Conservation (phyloP, 2,797 vertebrate genomes). For the Microchirus variegatus region DNA sequence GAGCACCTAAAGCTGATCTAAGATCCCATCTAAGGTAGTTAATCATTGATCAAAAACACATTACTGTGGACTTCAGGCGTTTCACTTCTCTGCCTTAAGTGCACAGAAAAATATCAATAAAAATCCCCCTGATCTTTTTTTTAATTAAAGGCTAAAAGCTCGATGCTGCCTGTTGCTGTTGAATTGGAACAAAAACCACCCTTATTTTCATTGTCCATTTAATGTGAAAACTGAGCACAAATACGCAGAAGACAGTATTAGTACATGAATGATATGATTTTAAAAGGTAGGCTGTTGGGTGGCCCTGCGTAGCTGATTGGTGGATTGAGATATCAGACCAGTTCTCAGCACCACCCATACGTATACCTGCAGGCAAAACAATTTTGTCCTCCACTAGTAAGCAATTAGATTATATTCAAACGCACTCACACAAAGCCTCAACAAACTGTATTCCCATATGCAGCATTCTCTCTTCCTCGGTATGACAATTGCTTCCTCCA, state of each 20-base stretch:
- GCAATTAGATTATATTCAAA: slow-evolving; percentile 79
- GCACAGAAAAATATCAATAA: slow-evolving; percentile 71
- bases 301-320: slow-evolving; percentile 57
- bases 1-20: slow-evolving; percentile 70
- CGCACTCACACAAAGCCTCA: slow-evolving; percentile 33
- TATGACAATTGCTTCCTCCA: slow-evolving; percentile 72
- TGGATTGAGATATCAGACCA: slow-evolving; percentile 77
- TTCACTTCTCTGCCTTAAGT: slow-evolving; percentile 55
- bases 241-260: slow-evolving; percentile 9
- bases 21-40: slow-evolving; percentile 65
- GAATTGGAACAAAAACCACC: slow-evolving; percentile 21
- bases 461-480: slow-evolving; percentile 54
- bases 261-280: slow-evolving; percentile 28
- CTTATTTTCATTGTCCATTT: slow-evolving; percentile 28
- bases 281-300: slow-evolving; percentile 44
- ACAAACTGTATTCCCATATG: slow-evolving; percentile 55
- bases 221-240: slow-evolving; percentile 1
- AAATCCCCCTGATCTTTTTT: slow-evolving; percentile 56
- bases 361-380: slow-evolving; percentile 68
- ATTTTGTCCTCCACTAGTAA: slow-evolving; percentile 74
- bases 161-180: slow-evolving; percentile 26
- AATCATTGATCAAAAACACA: slow-evolving; percentile 76
- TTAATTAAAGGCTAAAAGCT: slow-evolving; percentile 60
- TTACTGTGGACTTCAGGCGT: slow-evolving; percentile 55
- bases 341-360: slow-evolving; percentile 69